Conservation (phyloP, 2,888 invertebrate species). For the Bruchidius siliquastri region DNA sequence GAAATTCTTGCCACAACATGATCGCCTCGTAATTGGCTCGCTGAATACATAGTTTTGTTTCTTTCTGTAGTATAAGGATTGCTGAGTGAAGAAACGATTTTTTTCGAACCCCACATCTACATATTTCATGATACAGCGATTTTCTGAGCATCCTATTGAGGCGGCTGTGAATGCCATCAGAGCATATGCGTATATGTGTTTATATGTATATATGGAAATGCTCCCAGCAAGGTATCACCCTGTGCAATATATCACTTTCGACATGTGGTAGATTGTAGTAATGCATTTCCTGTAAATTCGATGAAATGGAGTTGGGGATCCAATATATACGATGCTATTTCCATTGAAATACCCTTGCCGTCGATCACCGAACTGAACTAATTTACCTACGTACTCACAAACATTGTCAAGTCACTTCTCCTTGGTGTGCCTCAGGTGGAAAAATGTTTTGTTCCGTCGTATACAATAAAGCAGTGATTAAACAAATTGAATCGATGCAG, state of each 20-base stretch:
- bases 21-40: too few species aligned
- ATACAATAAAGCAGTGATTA: too few species aligned
- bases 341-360: neutral
- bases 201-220: neutral
- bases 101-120: neutral
- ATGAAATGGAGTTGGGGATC: constrained; percentile 3
- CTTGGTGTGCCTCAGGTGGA: too few species aligned
- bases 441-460: too few species aligned
- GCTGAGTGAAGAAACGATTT: neutral
- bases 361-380: neutral
- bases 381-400: neutral
- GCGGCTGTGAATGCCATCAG: neutral
- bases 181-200: neutral
- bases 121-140: neutral
- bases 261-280: constrained; percentile 19
- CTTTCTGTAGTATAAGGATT: too few species aligned
- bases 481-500: too few species aligned
- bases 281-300: constrained; percentile 18
- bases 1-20: too few species aligned
- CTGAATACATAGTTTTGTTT: too few species aligned
- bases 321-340: neutral
- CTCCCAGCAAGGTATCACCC: neutral
- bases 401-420: neutral
- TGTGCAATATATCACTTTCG: constrained; percentile 15
- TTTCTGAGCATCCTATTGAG: neutral